Base-by-base conservation (phyloP, 2,888 invertebrate genomes). In the Eupithecia subumbrata region DNA sequence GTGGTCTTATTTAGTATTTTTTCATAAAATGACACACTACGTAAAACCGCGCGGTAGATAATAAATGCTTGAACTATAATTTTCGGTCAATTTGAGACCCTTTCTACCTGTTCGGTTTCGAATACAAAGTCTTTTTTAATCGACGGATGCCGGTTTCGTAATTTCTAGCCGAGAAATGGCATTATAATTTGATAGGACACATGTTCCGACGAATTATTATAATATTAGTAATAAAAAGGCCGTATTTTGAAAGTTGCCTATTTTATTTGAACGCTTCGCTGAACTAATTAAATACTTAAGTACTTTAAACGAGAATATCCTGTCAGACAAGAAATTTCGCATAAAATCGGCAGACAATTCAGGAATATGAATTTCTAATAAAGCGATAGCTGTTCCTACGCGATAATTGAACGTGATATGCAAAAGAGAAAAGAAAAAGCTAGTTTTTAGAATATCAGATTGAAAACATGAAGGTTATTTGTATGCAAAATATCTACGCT, bases 71-170 rank as follows among this genome's bases (percentile, higher is more conserved):
- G 37, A 66, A 69, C 76, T 73, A 77, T 77, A 72, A 77, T 79
- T 79, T 78, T 78, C 75, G 79, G 76, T 80, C 84, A 87, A 88
- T 87, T 88, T 85, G 68, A 76, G 74, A 76, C 78, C 80, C 60
- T 79, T 73, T 76, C 83, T 85, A 86, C 85, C 87, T 85, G 83
- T 84, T 82, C 75, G 83, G 76, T 90, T 90, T 85, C 83, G 82
- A 81, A 81, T 82, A 81, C 82, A 89, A 90, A 92, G 92, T 87
- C 86, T 85, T 78, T 84, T 91, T 88, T 92, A 91, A 93, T 91
- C 86, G 91, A 87, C 91, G 91, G 91, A 91, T 90, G 89, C 85
- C 85, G 87, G 84, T 78, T 80, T 79, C 56, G 81, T 85, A 84
- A 83, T 83, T 82, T 81, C 82, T 84, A 76, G 84, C 82, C 82